Percentiles rank a stretch among this genome's conserved stretches.
Conservation (phyloP, 23 tunicate genomes). For the Halocynthia roretzi region DNA sequence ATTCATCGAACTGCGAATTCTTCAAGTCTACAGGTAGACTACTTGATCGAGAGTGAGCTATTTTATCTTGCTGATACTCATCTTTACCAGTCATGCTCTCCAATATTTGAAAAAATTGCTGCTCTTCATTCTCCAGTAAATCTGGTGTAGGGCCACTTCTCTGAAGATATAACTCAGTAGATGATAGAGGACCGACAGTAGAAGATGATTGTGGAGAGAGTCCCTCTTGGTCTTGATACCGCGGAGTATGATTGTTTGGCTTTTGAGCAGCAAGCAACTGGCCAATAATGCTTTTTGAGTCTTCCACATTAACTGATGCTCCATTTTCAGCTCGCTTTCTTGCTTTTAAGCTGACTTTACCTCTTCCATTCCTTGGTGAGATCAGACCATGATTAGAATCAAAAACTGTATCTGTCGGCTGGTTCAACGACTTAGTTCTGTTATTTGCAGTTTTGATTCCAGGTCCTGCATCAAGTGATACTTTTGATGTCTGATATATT, state of each 20-base stretch:
- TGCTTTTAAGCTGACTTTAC: neutral
- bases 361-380: slow-evolving; percentile 3
- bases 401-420: neutral
- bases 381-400: neutral
- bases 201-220: too few species aligned
- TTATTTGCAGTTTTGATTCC: too few species aligned
- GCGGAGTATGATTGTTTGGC: too few species aligned
- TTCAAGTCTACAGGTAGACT: slow-evolving; percentile 24
- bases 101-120: slow-evolving; percentile 45
- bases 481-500: slow-evolving; percentile 19
- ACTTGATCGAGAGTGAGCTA: slow-evolving; percentile 37
- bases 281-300: neutral
- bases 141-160: too few species aligned
- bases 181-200: too few species aligned
- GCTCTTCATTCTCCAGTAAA: slow-evolving; percentile 48
- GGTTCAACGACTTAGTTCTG: too few species aligned
- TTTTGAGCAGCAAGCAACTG: neutral
- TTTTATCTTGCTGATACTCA: neutral
- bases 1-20: neutral
- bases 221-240: too few species aligned
- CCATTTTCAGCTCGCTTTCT: neutral
- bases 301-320: too few species aligned
- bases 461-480: neutral
- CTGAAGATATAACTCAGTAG: too few species aligned
- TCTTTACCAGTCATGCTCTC: slow-evolving; percentile 38